Evolutionary conservation across 2,888 invertebrate species (phyloP).

Genomic region (Napeogenes inachia): DNA sequence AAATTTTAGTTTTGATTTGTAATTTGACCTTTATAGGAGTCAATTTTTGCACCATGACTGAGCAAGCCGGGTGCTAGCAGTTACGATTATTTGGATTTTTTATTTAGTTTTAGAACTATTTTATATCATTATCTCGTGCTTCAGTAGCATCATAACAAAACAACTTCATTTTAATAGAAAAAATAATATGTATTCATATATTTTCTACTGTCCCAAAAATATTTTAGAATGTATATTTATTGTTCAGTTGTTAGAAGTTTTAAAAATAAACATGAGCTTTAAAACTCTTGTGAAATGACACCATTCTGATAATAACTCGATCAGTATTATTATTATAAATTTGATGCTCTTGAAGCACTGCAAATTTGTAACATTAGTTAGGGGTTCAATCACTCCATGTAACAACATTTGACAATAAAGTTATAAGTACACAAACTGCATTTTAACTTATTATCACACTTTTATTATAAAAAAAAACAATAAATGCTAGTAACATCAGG

Average conservation of each 20-base stretch:
- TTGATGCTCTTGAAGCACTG: slow-evolving; percentile 59
- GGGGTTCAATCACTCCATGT: slow-evolving; percentile 50
- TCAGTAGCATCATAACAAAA: slow-evolving; percentile 46
- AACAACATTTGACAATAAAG: slow-evolving; percentile 68
- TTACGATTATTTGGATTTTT: slow-evolving; percentile 54
- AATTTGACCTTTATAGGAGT: slow-evolving; percentile 28
- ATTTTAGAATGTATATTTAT: not conserved
- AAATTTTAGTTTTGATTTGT: slow-evolving; percentile 33
- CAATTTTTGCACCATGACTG: slow-evolving; percentile 54
- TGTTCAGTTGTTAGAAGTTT: slow-evolving; percentile 2
- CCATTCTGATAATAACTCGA: slow-evolving; percentile 16
- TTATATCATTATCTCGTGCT: slow-evolving; percentile 51
- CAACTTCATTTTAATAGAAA: slow-evolving; percentile 1
- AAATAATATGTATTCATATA: slow-evolving; percentile 8
- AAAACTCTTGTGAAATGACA: slow-evolving; percentile 6
- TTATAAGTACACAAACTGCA: slow-evolving; percentile 43
- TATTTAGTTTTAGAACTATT: slow-evolving; percentile 65
- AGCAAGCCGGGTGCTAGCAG: slow-evolving; percentile 45
- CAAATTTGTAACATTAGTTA: slow-evolving; percentile 50
- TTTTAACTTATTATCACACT: slow-evolving; percentile 28
- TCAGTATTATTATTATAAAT: slow-evolving; percentile 53
- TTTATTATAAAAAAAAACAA: slow-evolving; percentile 22
- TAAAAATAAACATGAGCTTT: not conserved
- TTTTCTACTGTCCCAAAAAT: slow-evolving; percentile 10
- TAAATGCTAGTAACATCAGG: slow-evolving; percentile 6